A percentile compares a stretch with the other conserved stretches of the same genome.
These are phyloP conservation scores for Liopterus haemorrhoidalis DNA, from an alignment of 2,888 invertebrate genomes.

Conservation along the genomic window DNA sequence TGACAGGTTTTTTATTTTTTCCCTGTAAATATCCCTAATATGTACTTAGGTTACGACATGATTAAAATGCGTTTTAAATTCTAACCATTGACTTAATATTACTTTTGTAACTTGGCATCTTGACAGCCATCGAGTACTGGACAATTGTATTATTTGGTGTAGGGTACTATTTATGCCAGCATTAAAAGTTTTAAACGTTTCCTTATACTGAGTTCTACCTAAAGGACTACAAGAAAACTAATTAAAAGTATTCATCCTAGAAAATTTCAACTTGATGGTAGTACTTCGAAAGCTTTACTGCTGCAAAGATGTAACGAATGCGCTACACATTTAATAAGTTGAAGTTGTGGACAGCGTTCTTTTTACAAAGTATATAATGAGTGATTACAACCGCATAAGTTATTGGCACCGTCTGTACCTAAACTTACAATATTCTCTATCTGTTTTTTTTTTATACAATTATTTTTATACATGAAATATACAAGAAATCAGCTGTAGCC, in stretches of 20 bases:
- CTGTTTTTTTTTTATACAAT: no score
- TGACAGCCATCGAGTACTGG: neutral
- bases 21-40: no score
- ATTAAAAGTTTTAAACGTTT: slow-evolving; percentile 2
- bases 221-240: slow-evolving; percentile 1
- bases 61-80: slow-evolving; percentile 8
- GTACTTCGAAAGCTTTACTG: neutral
- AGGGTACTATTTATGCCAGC: neutral
- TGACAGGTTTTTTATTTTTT: no score
- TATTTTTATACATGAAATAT: neutral
- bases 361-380: neutral
- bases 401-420: slow-evolving; percentile 7
- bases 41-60: no score
- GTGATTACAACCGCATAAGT: neutral
- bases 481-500: neutral
- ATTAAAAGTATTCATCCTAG: neutral
- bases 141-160: neutral
- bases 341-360: neutral
- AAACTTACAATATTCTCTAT: neutral
- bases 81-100: slow-evolving; percentile 4
- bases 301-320: slow-evolving; percentile 3
- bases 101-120: neutral
- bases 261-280: slow-evolving; percentile 4
- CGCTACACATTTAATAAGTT: slow-evolving; percentile 7
- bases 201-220: neutral